phyloP scores from a whole-genome alignment of 2,888 invertebrate species.

The Agriotes lineatus region DNA sequence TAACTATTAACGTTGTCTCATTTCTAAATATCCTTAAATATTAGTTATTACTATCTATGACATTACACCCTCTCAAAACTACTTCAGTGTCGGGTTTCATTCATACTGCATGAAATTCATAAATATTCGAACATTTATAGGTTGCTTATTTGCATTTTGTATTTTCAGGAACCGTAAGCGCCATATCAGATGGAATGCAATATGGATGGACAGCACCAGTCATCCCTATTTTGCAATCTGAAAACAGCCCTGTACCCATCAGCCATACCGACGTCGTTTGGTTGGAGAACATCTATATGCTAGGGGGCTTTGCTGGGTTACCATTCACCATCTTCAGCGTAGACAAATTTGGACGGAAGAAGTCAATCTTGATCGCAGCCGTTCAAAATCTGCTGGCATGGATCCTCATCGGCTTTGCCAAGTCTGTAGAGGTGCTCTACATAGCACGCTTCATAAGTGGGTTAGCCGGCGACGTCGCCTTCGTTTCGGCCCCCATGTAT shows the following conservation, averaged over 20 bases:
- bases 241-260: constrained; percentile 57
- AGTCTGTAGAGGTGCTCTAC: constrained; percentile 58
- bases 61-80: too few relatives aligned
- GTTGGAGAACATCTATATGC: constrained; percentile 56
- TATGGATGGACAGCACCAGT: constrained; percentile 64
- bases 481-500: constrained; percentile 65
- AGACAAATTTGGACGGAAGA: constrained; percentile 60
- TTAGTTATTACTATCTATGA: too few relatives aligned
- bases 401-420: constrained; percentile 60
- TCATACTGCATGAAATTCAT: too few relatives aligned
- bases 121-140: neutral
- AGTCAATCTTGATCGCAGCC: constrained; percentile 60
- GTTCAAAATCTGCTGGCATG: constrained; percentile 59
- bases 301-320: constrained; percentile 58
- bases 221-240: constrained; percentile 57
- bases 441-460: constrained; percentile 62
- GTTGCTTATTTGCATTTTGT: constrained; percentile 1
- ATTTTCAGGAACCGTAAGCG: constrained; percentile 61
- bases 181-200: constrained; percentile 64
- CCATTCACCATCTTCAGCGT: constrained; percentile 60
- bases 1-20: too few relatives aligned
- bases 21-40: too few relatives aligned
- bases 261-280: constrained; percentile 52
- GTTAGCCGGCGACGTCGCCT: constrained; percentile 63
- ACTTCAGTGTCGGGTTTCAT: too few relatives aligned